Percentiles rank a stretch among this genome's conserved stretches.
These are phyloP conservation scores for Vollenhovia emeryi DNA, from an alignment of 1,140 invertebrate genomes.

Conservation along the genomic window DNA sequence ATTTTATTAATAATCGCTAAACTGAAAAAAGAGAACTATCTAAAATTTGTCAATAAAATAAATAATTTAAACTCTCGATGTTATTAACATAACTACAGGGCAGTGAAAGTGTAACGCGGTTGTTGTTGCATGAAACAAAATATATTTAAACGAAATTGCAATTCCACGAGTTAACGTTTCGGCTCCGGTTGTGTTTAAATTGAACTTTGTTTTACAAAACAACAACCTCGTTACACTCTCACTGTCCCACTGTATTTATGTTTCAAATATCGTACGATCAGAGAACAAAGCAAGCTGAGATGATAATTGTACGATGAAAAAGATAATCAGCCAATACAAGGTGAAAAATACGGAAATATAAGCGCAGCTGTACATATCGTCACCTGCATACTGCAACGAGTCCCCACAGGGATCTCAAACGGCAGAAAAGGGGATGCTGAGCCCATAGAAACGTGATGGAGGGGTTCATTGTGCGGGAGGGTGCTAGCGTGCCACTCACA, in stretches of 20 bases:
- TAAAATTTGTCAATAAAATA: not conserved
- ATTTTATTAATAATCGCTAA: not conserved
- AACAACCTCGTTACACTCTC: too few species aligned
- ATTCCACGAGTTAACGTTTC: too few species aligned
- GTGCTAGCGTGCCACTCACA: conserved; percentile 50
- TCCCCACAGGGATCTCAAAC: conserved; percentile 35
- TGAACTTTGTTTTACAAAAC: too few species aligned
- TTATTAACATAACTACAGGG: too few species aligned
- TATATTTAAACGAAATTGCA: too few species aligned
- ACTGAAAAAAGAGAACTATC: not conserved
- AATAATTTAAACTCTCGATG: too few species aligned
- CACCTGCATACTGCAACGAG: conserved; percentile 36
- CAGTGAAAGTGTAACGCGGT: too few species aligned
- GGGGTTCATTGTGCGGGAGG: conserved; percentile 23
- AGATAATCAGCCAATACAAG: conserved; percentile 78
- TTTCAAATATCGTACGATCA: too few species aligned
- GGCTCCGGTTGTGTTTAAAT: too few species aligned
- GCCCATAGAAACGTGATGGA: conserved; percentile 64
- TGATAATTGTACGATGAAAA: conserved; percentile 80
- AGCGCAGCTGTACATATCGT: conserved; percentile 73
- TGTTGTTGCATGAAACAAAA: too few species aligned
- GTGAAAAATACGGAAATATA: conserved; percentile 61
- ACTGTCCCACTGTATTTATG: too few species aligned
- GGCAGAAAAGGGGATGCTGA: conserved; percentile 59
- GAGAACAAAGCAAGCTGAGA: conserved; percentile 23